phyloP scores from a whole-genome alignment of 1,140 invertebrate species.

The Cydia fagiglandana region DNA sequence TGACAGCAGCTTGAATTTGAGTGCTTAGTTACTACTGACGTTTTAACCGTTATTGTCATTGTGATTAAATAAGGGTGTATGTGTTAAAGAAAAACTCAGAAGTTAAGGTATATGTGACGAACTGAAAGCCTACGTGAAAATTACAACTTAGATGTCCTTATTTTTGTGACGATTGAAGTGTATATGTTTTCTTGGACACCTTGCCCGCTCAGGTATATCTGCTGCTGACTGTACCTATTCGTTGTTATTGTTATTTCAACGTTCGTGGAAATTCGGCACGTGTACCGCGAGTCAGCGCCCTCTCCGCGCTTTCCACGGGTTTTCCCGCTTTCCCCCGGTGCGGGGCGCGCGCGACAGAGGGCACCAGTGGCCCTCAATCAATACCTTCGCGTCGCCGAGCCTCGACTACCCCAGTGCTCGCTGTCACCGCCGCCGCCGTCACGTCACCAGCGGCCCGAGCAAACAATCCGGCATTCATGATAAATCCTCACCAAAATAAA shows the following conservation, averaged over 20 bases:
- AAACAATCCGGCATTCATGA: slow-evolving; percentile 25
- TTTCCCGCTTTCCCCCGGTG: slow-evolving; percentile 56
- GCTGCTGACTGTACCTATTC: too few species aligned
- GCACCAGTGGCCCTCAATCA: slow-evolving; percentile 61
- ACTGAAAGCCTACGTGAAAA: too few species aligned
- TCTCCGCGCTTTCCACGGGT: slow-evolving; percentile 50
- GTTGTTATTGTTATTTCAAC: slow-evolving; percentile 9
- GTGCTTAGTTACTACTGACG: too few species aligned
- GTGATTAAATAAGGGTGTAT: too few species aligned
- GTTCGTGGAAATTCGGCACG: background rate
- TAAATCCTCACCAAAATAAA: slow-evolving; percentile 15
- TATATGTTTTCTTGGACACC: too few species aligned
- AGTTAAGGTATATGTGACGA: too few species aligned
- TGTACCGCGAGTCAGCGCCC: slow-evolving; percentile 51
- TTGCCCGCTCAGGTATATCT: too few species aligned
- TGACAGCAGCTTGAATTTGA: too few species aligned
- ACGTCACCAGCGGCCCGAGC: slow-evolving; percentile 26
- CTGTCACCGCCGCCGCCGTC: slow-evolving; percentile 44
- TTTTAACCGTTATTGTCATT: too few species aligned
- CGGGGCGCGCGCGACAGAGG: slow-evolving; percentile 49
- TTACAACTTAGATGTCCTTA: too few species aligned
- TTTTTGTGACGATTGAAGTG: too few species aligned
- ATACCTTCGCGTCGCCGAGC: slow-evolving; percentile 61
- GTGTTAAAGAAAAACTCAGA: too few species aligned
- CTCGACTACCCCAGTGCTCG: slow-evolving; percentile 49